Base-by-base conservation (phyloP, 2,113 vertebrate genomes). In the Hiodon alosoides region DNA sequence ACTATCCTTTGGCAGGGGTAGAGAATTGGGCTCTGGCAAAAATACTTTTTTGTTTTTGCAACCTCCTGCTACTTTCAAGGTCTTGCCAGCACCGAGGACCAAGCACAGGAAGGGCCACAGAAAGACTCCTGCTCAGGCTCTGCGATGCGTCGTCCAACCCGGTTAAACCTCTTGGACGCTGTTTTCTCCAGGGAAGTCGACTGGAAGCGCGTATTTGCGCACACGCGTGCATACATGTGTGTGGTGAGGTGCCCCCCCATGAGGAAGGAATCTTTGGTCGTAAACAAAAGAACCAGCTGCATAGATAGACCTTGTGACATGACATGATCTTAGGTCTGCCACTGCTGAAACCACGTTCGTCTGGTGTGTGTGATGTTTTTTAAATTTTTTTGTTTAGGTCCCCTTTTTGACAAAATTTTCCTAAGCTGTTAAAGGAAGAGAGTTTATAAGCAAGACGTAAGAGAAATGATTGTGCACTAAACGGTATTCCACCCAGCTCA, bases 371-470 rank as follows among this genome's bases (percentile, higher is more conserved):
- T 81, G 80, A 79, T 54, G 58, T 60, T 81, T 60, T 73, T 80
- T 75, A 69, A 11, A 61, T 17, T 11, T 17, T 66, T 72, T 75
- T 79, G 31, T 31, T 31, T 31, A 31, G 31, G 31, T 31, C 31
- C 31, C 31, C 31, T 66, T 79, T 46, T 46, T 8, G 76, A 75
- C 78, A 79, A 73, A 83, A 76, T 68, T 85, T 83, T 86, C 79
- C 82, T 82, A 78, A 47, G 66, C 74, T 46, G 80, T 79, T 76
- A 83, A 54, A 55, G 16, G 17, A 50, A 74, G 53, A 48, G 52
- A 7, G 16, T 51, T 53, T 65, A 55, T 17, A 57, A 9, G 31
- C 8, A 52, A 11, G 6, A 53, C 14, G 62, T 58, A 61, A 53
- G 59, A 16, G 57, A 79, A 75, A 82, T 74, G 6, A 58, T 69